Percentiles rank a stretch among this genome's conserved stretches.
These are phyloP conservation scores for Athene noctua DNA, from an alignment of 2,113 vertebrate species.

Conservation along the genomic window DNA sequence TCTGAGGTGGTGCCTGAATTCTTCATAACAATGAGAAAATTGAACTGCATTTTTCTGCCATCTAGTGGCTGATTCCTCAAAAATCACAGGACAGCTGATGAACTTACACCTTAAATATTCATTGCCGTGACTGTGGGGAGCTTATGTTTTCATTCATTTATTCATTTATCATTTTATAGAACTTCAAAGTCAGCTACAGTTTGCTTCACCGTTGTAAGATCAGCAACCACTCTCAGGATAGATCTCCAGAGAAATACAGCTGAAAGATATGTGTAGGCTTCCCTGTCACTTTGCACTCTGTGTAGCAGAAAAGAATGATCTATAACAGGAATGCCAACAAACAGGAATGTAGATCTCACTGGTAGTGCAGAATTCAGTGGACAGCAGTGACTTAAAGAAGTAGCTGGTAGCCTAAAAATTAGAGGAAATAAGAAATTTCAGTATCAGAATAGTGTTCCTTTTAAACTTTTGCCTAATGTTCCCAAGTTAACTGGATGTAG, in stretches of 20 bases:
- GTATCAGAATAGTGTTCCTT: not conserved
- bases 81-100: not conserved
- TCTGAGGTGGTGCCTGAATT: not conserved
- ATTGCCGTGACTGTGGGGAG: not conserved
- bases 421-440: not conserved
- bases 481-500: not conserved
- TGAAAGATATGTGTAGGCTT: not conserved
- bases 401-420: not conserved
- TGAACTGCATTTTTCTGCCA: slow-evolving; percentile 54
- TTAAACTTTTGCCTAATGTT: not conserved
- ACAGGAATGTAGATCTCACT: not conserved
- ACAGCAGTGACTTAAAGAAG: not conserved
- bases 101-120: not conserved
- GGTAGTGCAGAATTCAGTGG: not conserved
- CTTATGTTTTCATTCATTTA: not conserved
- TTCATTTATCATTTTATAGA: not conserved
- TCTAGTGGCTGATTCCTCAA: slow-evolving; percentile 33
- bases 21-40: not conserved
- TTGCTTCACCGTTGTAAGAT: not conserved
- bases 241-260: not conserved
- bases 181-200: not conserved
- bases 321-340: not conserved
- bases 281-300: not conserved
- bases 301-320: not conserved
- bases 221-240: not conserved